Conservation (phyloP, 2,113 vertebrate species). For the Heteronetta atricapilla region DNA sequence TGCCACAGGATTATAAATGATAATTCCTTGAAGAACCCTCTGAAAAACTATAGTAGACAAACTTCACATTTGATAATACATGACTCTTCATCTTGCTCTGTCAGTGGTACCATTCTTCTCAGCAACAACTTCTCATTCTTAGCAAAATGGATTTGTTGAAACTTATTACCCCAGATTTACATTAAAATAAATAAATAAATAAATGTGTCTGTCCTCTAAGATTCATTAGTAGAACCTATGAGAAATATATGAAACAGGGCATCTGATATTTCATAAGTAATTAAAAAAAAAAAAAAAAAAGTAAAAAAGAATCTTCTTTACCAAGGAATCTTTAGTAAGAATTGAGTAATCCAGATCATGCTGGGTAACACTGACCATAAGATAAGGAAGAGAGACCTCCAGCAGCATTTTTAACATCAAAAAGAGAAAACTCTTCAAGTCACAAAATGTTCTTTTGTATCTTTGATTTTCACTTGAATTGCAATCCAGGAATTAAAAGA, state of each 20-base stretch:
- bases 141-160: neutral
- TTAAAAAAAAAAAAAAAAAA: neutral
- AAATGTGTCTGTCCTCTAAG: slow-evolving; percentile 1
- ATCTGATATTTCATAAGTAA: slow-evolving; percentile 58
- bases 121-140: slow-evolving; percentile 15
- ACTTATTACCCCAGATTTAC: neutral
- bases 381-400: slow-evolving; percentile 66
- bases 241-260: slow-evolving; percentile 48
- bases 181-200: neutral
- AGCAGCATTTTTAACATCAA: slow-evolving; percentile 70
- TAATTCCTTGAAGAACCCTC: slow-evolving; percentile 48
- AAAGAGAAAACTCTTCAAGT: slow-evolving; percentile 69
- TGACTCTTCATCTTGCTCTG: slow-evolving; percentile 33
- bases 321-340: slow-evolving; percentile 27
- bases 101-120: slow-evolving; percentile 46
- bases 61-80: slow-evolving; percentile 26
- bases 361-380: slow-evolving; percentile 55
- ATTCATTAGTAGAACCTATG: slow-evolving; percentile 58
- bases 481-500: slow-evolving; percentile 75
- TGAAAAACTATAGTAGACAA: slow-evolving; percentile 48
- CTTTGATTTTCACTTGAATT: slow-evolving; percentile 78
- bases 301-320: slow-evolving; percentile 26
- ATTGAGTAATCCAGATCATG: slow-evolving; percentile 63
- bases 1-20: slow-evolving; percentile 51
- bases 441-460: slow-evolving; percentile 60